These are phyloP conservation scores for Drosophila mettleri DNA, from an alignment of 2,888 invertebrate genomes.

Conservation along the genomic window DNA sequence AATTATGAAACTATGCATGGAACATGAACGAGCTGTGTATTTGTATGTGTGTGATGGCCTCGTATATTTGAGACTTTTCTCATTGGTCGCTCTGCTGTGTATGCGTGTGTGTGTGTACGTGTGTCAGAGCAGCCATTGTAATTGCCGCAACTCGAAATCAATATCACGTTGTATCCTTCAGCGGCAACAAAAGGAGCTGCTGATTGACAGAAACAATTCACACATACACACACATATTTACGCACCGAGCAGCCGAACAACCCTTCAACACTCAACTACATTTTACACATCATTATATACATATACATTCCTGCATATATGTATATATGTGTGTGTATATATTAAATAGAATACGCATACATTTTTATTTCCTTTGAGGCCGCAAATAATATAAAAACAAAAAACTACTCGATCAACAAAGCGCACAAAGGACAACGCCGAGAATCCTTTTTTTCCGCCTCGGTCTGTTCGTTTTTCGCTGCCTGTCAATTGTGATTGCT, in stretches of 20 bases:
- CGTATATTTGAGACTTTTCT: constrained; percentile 72
- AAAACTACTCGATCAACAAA: constrained; percentile 75
- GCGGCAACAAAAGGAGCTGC: constrained; percentile 77
- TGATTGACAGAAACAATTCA: constrained; percentile 81
- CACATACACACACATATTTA: constrained; percentile 23
- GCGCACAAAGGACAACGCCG: constrained; percentile 66
- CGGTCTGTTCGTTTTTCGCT: constrained; percentile 30
- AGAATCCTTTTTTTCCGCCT: constrained; percentile 61
- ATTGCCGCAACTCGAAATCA: constrained; percentile 71
- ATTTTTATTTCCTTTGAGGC: constrained; percentile 69
- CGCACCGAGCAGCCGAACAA: constrained; percentile 52
- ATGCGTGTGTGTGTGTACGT: constrained; percentile 6
- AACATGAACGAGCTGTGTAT: constrained; percentile 12
- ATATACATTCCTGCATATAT: constrained; percentile 1
- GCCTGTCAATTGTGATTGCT: constrained; percentile 58
- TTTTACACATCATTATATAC: constrained; percentile 43
- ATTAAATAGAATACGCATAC: constrained; percentile 42
- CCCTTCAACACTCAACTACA: constrained; percentile 80
- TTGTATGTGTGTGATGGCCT: constrained; percentile 19
- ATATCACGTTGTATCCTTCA: constrained; percentile 80
- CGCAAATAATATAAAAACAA: constrained; percentile 41
- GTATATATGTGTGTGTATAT: background rate
- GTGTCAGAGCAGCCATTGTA: constrained; percentile 54
- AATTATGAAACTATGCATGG: constrained; percentile 73
- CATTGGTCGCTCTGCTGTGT: constrained; percentile 60